Percentiles rank a stretch among this genome's conserved stretches.
phyloP scores from a whole-genome alignment of 2,797 vertebrate genomes.

The Epinephelus malabaricus region DNA sequence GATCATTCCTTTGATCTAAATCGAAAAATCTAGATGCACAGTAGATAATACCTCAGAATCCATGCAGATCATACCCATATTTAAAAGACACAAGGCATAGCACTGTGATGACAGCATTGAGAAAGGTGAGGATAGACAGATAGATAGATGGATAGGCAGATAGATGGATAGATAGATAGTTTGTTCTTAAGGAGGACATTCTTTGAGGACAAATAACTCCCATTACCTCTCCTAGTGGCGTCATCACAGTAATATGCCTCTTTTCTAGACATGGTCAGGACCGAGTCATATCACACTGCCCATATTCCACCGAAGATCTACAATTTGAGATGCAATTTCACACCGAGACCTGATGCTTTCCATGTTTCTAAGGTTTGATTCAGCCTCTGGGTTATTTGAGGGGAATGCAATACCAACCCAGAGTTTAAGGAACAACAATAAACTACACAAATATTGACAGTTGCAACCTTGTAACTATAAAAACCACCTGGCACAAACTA shows the following conservation, averaged over 20 bases:
- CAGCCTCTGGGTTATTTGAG: slow-evolving; percentile 15
- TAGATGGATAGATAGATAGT: too few species aligned
- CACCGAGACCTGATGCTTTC: slow-evolving; percentile 11
- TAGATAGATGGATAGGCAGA: too few species aligned
- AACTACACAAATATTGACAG: too few species aligned
- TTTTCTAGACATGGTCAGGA: neutral
- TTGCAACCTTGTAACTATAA: neutral
- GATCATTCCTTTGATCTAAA: slow-evolving; percentile 45
- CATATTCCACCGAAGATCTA: slow-evolving; percentile 19
- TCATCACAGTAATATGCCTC: too few species aligned
- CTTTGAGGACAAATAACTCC: too few species aligned
- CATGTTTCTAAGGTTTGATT: slow-evolving; percentile 24
- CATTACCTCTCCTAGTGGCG: too few species aligned
- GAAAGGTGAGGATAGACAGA: neutral
- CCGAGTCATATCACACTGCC: slow-evolving; percentile 20
- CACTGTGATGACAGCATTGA: slow-evolving; percentile 14
- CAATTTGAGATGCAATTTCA: slow-evolving; percentile 33
- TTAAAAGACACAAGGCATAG: slow-evolving; percentile 14
- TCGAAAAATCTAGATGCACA: slow-evolving; percentile 29
- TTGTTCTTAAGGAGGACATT: too few species aligned
- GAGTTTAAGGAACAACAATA: slow-evolving; percentile 7
- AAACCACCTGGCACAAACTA: neutral
- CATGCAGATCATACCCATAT: neutral
- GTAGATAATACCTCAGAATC: slow-evolving; percentile 6
- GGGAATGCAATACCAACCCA: slow-evolving; percentile 12